Evolutionary conservation across 1,140 invertebrate species (phyloP), one percentile per base, ranked within the genome.

Genomic region (Drosophila baimaii): DNA sequence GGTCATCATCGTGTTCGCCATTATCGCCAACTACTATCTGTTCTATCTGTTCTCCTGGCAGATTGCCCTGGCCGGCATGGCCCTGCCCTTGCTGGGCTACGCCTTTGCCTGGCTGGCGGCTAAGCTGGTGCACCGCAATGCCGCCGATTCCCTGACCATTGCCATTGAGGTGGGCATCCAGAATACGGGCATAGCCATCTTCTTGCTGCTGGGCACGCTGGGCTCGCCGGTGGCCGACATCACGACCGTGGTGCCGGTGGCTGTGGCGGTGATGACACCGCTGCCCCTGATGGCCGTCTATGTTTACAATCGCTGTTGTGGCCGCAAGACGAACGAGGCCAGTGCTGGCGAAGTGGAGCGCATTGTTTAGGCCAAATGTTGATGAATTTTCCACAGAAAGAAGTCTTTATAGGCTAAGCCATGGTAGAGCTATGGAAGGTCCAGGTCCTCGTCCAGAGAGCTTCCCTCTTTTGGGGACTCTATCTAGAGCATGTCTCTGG

Each of bases 131-230:
- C 93, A 94, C 44, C 96, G 96, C 91, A 91, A 94, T 7, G 80
- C 93, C 33, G 84, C 93, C 17, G 96, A 98, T 85, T 93, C 95
- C 8, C 93, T 98, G 2, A 97, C 98, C 3, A 98, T 99, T 79
- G 95, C 96, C 7, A 96, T 99, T 64, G 98, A 99, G 93, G 98
- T 97, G 15, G 98, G 98, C 41, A 95, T 99, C 56, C 98, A 99
- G 93, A 99, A 99, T 93, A 98, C 98, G 0, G 98, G 98, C 19
- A 97, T 98, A 73, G 94, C 97, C 0, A 98, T 98, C 44, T 89
- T 89, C 79, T 96, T 98, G 89, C 92, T 99, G 56, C 92, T 98
- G 17, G 93, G 95, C 59, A 62, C 86, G 1, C 95, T 91, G 94
- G 95, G 43, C 7, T 95, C 96, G 82, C 96, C 96, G 7, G 94